These are phyloP conservation scores for Belgica antarctica DNA, from an alignment of 2,888 invertebrate genomes.

Conservation along the genomic window DNA sequence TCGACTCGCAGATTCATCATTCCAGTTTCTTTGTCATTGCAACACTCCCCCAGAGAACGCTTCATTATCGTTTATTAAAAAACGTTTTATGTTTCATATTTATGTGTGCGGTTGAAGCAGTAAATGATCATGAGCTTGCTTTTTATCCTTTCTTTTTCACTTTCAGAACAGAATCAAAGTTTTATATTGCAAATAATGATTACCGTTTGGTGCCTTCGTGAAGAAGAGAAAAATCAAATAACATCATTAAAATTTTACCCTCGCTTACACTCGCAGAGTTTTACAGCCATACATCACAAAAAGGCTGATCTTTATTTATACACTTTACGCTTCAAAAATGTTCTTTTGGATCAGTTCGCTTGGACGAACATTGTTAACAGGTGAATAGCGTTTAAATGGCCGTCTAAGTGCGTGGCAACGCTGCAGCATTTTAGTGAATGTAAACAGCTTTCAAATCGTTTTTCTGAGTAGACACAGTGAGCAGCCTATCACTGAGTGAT, in stretches of 20 bases:
- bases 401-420: not conserved
- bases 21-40: not conserved
- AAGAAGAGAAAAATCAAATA: conserved; percentile 33
- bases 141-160: not conserved
- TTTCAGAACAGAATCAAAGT: not conserved
- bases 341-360: too few species aligned
- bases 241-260: conserved; percentile 40
- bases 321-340: too few species aligned
- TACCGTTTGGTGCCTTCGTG: not conserved
- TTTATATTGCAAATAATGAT: not conserved
- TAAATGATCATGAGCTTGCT: not conserved
- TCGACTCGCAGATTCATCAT: not conserved
- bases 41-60: conserved; percentile 37
- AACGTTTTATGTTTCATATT: conserved; percentile 44
- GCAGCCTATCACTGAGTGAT: too few species aligned
- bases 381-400: too few species aligned
- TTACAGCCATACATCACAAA: not conserved
- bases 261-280: conserved; percentile 28
- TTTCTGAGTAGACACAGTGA: not conserved
- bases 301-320: too few species aligned
- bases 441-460: not conserved
- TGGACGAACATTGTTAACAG: too few species aligned
- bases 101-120: conserved; percentile 23
- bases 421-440: too few species aligned
- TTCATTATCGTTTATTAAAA: conserved; percentile 44